These are phyloP conservation scores for Leptinotarsa lineolata DNA, from an alignment of 1,140 invertebrate species.

Conservation along the genomic window DNA sequence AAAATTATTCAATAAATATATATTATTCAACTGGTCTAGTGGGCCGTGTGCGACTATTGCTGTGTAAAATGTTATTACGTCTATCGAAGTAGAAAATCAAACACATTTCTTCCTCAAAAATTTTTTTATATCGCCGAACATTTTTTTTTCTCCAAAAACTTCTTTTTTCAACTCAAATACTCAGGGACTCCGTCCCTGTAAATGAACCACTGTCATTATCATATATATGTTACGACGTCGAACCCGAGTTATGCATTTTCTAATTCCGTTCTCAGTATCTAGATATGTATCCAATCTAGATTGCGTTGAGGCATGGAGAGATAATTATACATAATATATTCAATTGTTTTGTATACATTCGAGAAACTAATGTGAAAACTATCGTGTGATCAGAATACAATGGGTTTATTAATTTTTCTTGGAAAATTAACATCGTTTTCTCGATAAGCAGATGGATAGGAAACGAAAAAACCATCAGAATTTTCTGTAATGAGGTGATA, in stretches of 20 bases:
- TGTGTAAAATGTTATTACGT: too few relatives aligned
- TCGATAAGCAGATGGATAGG: background rate
- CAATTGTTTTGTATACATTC: constrained; percentile 24
- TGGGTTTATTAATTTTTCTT: constrained; percentile 20
- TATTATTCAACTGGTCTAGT: too few relatives aligned
- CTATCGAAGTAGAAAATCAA: too few relatives aligned
- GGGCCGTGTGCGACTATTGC: too few relatives aligned
- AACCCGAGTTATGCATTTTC: constrained; percentile 18
- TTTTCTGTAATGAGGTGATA: too few relatives aligned
- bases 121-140: too few relatives aligned
- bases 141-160: too few relatives aligned
- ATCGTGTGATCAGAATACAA: constrained; percentile 21
- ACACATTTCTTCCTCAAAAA: too few relatives aligned
- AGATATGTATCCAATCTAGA: constrained; percentile 26
- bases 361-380: constrained; percentile 18
- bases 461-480: too few relatives aligned
- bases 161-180: background rate
- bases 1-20: too few relatives aligned
- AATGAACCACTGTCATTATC: constrained; percentile 18
- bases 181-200: background rate
- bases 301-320: constrained; percentile 11
- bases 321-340: constrained; percentile 30
- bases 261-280: constrained; percentile 16
- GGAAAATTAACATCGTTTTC: background rate
- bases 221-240: constrained; percentile 20